Percentiles rank a stretch among this genome's conserved stretches.
These are phyloP conservation scores for Diloba caeruleocephala DNA, from an alignment of 2,888 invertebrate genomes.

Conservation along the genomic window DNA sequence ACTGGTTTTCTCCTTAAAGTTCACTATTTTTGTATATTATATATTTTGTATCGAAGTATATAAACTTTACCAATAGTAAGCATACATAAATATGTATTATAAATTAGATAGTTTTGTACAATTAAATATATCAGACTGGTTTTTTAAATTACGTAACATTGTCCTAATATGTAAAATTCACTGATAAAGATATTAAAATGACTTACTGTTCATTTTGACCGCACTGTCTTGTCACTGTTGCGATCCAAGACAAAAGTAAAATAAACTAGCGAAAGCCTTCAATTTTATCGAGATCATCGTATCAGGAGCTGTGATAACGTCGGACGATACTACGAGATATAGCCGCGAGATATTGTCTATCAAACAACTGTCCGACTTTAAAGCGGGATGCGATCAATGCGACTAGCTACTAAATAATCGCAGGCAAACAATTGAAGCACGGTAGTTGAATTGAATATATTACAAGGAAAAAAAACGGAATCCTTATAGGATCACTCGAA, in stretches of 20 bases:
- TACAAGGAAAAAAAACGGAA: too few relatives aligned
- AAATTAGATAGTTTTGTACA: too few relatives aligned
- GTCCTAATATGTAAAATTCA: constrained; percentile 7
- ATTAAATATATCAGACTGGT: too few relatives aligned
- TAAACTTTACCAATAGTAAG: too few relatives aligned
- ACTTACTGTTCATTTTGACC: constrained; percentile 83
- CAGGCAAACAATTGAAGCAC: too few relatives aligned
- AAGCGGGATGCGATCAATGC: constrained; percentile 34
- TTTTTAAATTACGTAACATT: neutral
- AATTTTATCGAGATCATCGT: constrained; percentile 81
- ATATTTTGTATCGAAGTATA: too few relatives aligned
- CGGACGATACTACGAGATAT: constrained; percentile 64
- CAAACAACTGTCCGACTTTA: constrained; percentile 67
- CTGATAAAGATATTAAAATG: constrained; percentile 12
- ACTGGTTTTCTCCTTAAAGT: too few relatives aligned
- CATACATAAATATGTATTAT: too few relatives aligned
- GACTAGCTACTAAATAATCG: constrained; percentile 31
- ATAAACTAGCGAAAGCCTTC: constrained; percentile 61
- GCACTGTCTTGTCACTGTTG: constrained; percentile 66
- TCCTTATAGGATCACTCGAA: too few relatives aligned
- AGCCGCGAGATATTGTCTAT: constrained; percentile 75
- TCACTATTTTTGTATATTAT: too few relatives aligned
- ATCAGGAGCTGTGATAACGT: constrained; percentile 72
- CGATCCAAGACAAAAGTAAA: constrained; percentile 76
- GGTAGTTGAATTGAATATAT: too few relatives aligned